Conservation (phyloP, 2,797 vertebrate species). For the Brachymystax lenok region DNA sequence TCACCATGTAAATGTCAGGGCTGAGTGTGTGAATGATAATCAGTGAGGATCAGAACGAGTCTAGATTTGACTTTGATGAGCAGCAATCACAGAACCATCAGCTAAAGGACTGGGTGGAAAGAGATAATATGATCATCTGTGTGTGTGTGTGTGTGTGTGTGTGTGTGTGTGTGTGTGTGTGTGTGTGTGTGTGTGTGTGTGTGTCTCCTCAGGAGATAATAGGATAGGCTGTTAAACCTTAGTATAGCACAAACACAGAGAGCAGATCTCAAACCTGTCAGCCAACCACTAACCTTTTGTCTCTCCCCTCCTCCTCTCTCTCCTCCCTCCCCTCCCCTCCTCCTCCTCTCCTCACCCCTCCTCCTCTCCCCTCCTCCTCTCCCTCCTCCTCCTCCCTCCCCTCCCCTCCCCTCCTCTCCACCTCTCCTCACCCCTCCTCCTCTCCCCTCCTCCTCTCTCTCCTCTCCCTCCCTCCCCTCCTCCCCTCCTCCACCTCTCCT, state of each 20-base stretch:
- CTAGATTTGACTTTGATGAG: conserved; percentile 74
- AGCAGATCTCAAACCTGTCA: conserved; percentile 36
- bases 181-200: conserved; percentile 15
- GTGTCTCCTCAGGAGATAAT: conserved; percentile 62
- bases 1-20: conserved; percentile 74
- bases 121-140: conserved; percentile 62
- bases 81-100: conserved; percentile 68
- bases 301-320: background rate
- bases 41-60: conserved; percentile 53
- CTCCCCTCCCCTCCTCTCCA: too few relatives aligned
- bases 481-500: too few relatives aligned
- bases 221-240: conserved; percentile 57
- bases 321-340: too few relatives aligned
- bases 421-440: too few relatives aligned
- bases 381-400: background rate
- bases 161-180: background rate
- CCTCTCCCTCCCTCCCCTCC: background rate
- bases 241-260: conserved; percentile 54
- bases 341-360: too few relatives aligned
- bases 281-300: conserved; percentile 57
- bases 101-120: conserved; percentile 52
- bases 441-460: background rate
- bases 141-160: background rate
- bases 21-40: conserved; percentile 62
- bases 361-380: conserved; percentile 2